These are phyloP conservation scores for Phrixothrix hirtus DNA, from an alignment of 2,888 invertebrate genomes.

Conservation along the genomic window DNA sequence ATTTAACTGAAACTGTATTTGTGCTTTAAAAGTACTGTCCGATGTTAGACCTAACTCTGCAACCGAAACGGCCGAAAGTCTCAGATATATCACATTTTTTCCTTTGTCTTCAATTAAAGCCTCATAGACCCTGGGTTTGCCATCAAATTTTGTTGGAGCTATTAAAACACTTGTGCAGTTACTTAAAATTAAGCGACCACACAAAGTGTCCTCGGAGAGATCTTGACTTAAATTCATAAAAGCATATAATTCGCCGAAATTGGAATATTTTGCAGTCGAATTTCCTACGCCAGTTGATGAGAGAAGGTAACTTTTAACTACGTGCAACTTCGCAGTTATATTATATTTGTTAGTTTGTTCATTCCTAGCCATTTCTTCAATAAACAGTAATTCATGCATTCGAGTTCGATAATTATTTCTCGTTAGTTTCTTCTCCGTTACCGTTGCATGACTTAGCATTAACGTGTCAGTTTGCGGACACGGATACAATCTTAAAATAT, in stretches of 20 bases:
- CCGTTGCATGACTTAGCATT: slow-evolving; percentile 68
- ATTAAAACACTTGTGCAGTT: slow-evolving; percentile 74
- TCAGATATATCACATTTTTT: slow-evolving; percentile 75
- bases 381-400: slow-evolving; percentile 74
- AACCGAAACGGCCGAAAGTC: slow-evolving; percentile 70
- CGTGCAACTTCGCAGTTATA: slow-evolving; percentile 64
- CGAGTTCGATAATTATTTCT: slow-evolving; percentile 72
- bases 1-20: slow-evolving; percentile 81
- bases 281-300: slow-evolving; percentile 70
- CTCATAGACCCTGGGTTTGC: slow-evolving; percentile 66
- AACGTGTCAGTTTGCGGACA: slow-evolving; percentile 69
- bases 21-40: slow-evolving; percentile 67
- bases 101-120: slow-evolving; percentile 75
- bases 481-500: slow-evolving; percentile 65
- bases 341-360: slow-evolving; percentile 73
- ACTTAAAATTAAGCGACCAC: slow-evolving; percentile 76
- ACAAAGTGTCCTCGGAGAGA: slow-evolving; percentile 80
- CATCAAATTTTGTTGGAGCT: slow-evolving; percentile 31
- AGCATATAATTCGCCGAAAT: slow-evolving; percentile 76
- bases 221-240: slow-evolving; percentile 71
- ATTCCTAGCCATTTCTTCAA: slow-evolving; percentile 77
- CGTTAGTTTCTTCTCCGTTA: slow-evolving; percentile 65
- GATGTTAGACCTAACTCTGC: slow-evolving; percentile 62
- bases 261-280: slow-evolving; percentile 75
- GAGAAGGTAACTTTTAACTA: slow-evolving; percentile 70